These are phyloP conservation scores for Catharus ustulatus DNA, from an alignment of 2,797 vertebrate genomes.

Conservation along the genomic window DNA sequence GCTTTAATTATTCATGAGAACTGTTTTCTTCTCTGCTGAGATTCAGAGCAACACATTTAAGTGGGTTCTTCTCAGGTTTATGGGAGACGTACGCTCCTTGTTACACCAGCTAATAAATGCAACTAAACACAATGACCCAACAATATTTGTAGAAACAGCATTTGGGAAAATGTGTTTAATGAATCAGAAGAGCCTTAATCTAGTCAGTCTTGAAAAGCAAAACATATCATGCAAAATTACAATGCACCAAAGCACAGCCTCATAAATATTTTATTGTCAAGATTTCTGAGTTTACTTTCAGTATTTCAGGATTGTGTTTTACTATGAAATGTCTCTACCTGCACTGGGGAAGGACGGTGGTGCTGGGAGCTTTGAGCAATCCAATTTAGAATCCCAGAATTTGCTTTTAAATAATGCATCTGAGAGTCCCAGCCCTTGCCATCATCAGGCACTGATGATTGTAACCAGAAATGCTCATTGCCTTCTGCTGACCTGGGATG, in stretches of 20 bases:
- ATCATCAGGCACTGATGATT: not conserved
- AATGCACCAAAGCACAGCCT: slow-evolving; percentile 20
- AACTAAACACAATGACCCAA: not conserved
- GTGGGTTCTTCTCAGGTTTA: not conserved
- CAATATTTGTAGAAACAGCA: slow-evolving; percentile 23
- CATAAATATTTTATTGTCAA: slow-evolving; percentile 38
- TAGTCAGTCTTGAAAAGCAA: slow-evolving; percentile 55
- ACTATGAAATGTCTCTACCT: slow-evolving; percentile 35
- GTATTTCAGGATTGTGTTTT: slow-evolving; percentile 40
- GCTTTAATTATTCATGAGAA: slow-evolving; percentile 70
- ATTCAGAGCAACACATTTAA: slow-evolving; percentile 29
- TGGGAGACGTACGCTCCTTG: not conserved
- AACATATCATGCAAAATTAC: slow-evolving; percentile 29
- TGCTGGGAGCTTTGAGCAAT: not conserved
- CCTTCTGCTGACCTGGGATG: not conserved
- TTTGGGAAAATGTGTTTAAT: slow-evolving; percentile 52
- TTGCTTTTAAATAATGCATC: not conserved
- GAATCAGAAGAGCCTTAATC: slow-evolving; percentile 45
- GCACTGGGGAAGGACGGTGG: slow-evolving; percentile 16
- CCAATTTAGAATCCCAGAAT: not conserved
- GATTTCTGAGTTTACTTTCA: slow-evolving; percentile 38
- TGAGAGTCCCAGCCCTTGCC: not conserved
- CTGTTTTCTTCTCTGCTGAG: slow-evolving; percentile 43
- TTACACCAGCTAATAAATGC: slow-evolving; percentile 37
- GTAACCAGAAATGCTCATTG: not conserved